Percentiles rank a stretch among this genome's conserved stretches.
These are phyloP conservation scores for human (Homo sapiens) DNA, from an alignment of 2,113 vertebrate species.

Conservation along the genomic window GRCh38 chr15:101603501-101604000, in stretches of 20 bases:
- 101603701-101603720: neutral
- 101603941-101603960: neutral
- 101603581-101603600: conserved; percentile 50
- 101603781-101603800: neutral
- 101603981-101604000: neutral
- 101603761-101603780: neutral
- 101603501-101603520: neutral
- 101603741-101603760: neutral
- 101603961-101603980: neutral
- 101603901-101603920: neutral
- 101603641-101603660: conserved; percentile 33
- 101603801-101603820: neutral
- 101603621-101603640: neutral
- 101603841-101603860: neutral
- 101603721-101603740: neutral
- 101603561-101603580: conserved; percentile 44
- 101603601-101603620: neutral
- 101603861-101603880: neutral
- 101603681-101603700: neutral
- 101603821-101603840: neutral
- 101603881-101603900: no score
- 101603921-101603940: neutral
- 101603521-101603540: neutral
- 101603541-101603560: neutral
- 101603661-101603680: neutral